Conservation (phyloP, 2,888 invertebrate genomes). For the Drosophila maculinotata region DNA sequence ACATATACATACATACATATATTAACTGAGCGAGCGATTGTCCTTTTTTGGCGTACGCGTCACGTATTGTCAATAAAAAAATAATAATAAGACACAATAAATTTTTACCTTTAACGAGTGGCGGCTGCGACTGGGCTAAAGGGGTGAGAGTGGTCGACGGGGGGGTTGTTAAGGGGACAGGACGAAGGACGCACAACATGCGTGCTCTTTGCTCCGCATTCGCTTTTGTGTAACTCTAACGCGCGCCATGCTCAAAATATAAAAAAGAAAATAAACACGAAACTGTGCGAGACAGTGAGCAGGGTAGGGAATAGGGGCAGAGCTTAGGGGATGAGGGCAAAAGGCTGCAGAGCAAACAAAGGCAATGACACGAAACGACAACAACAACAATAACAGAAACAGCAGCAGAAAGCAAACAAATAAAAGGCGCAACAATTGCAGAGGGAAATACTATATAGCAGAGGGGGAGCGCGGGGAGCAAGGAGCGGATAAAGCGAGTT, state of each 20-base stretch:
- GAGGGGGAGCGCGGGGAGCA: neutral
- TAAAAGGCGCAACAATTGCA: conserved; percentile 80
- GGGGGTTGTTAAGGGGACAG: conserved; percentile 11
- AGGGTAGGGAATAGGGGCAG: neutral
- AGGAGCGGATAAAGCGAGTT: neutral
- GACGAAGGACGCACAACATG: conserved; percentile 37
- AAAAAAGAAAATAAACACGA: conserved; percentile 75
- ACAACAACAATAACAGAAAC: conserved; percentile 45
- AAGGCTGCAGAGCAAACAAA: conserved; percentile 75
- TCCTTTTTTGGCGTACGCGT: conserved; percentile 75
- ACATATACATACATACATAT: conserved; percentile 20
- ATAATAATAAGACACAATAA: conserved; percentile 83
- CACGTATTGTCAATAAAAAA: conserved; percentile 84
- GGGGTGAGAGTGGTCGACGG: conserved; percentile 18
- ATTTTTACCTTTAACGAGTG: conserved; percentile 81
- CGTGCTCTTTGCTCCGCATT: conserved; percentile 59
- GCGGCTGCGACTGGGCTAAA: conserved; percentile 29
- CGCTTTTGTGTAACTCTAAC: conserved; percentile 65
- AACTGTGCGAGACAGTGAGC: conserved; percentile 17
- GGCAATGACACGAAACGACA: conserved; percentile 79
- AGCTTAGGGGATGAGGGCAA: conserved; percentile 2
- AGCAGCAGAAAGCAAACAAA: conserved; percentile 69
- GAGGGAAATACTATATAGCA: conserved; percentile 31
- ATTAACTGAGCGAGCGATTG: conserved; percentile 41
- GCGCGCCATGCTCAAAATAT: conserved; percentile 67